These are phyloP conservation scores for Centroberyx gerrardi DNA, from an alignment of 2,797 vertebrate genomes.

Conservation along the genomic window DNA sequence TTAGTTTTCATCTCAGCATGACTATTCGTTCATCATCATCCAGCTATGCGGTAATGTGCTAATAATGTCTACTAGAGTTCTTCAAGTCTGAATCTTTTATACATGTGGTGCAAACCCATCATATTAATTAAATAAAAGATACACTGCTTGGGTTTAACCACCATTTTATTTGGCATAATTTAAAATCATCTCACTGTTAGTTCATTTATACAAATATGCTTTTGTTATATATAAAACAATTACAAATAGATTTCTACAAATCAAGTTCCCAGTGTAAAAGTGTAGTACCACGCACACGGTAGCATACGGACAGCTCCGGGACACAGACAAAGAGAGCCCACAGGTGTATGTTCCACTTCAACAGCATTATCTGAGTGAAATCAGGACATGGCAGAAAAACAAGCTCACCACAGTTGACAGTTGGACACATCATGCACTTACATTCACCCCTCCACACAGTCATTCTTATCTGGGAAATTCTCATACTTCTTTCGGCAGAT, in stretches of 20 bases:
- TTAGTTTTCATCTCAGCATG: not conserved
- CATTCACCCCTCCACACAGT: slow-evolving; percentile 72
- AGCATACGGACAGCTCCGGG: slow-evolving; percentile 77
- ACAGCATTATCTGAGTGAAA: slow-evolving; percentile 75
- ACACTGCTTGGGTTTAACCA: slow-evolving; percentile 65
- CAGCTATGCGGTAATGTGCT: not conserved
- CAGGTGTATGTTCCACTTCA: slow-evolving; percentile 79
- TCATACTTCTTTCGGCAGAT: slow-evolving; percentile 69
- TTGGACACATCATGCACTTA: slow-evolving; percentile 75
- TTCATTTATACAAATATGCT: slow-evolving; percentile 90
- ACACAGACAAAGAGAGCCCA: slow-evolving; percentile 74
- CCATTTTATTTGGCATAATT: slow-evolving; percentile 90
- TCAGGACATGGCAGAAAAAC: slow-evolving; percentile 64
- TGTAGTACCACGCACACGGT: slow-evolving; percentile 88
- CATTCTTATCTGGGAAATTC: slow-evolving; percentile 45
- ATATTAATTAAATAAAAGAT: not conserved
- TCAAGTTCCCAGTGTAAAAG: slow-evolving; percentile 94
- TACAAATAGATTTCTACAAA: slow-evolving; percentile 87
- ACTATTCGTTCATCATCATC: not conserved
- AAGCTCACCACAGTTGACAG: slow-evolving; percentile 74
- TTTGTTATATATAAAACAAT: slow-evolving; percentile 90
- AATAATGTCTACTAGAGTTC: not conserved
- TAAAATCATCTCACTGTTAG: slow-evolving; percentile 91
- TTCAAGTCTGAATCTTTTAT: not conserved
- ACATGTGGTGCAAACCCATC: not conserved